Percentiles rank a stretch among this genome's conserved stretches.
Evolutionary conservation across 2,888 invertebrate genomes (phyloP).

Genomic region (Cistogaster globosa): DNA sequence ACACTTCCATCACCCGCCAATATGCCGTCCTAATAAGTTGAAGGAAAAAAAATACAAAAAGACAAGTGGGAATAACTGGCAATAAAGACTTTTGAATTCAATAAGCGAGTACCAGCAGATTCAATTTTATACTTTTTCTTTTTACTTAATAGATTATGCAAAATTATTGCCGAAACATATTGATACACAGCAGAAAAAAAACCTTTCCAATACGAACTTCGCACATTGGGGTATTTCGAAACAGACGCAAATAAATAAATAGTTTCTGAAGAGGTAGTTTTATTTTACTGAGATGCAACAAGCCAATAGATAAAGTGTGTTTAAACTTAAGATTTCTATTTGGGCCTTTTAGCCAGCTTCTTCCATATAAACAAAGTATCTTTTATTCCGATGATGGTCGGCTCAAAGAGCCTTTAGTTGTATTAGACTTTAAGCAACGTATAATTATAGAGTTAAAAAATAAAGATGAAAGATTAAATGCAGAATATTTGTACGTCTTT

Average conservation of each 20-base stretch:
- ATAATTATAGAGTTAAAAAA: too few relatives aligned
- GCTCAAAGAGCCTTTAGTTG: too few relatives aligned
- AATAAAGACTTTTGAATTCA: constrained; percentile 57
- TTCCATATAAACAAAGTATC: too few relatives aligned
- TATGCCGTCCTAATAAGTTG: constrained; percentile 23
- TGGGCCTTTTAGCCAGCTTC: too few relatives aligned
- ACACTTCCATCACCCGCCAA: constrained; percentile 27
- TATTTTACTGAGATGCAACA: too few relatives aligned
- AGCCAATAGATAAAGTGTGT: too few relatives aligned
- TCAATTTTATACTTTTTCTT: constrained; percentile 78
- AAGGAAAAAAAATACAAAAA: constrained; percentile 11
- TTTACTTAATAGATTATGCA: constrained; percentile 76
- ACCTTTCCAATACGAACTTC: background rate
- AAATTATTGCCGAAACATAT: constrained; percentile 78
- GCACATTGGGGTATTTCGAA: background rate
- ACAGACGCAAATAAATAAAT: background rate
- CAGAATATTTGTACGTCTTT: too few relatives aligned
- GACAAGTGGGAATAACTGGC: constrained; percentile 17
- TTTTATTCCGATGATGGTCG: too few relatives aligned
- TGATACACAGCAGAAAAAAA: constrained; percentile 60
- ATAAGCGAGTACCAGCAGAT: constrained; percentile 73
- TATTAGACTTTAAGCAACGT: too few relatives aligned
- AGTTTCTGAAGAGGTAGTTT: too few relatives aligned
- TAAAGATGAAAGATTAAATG: too few relatives aligned
- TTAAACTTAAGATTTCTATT: too few relatives aligned